phyloP scores from a whole-genome alignment of 2,797 vertebrate genomes.

The Sebastolobus altivelis region DNA sequence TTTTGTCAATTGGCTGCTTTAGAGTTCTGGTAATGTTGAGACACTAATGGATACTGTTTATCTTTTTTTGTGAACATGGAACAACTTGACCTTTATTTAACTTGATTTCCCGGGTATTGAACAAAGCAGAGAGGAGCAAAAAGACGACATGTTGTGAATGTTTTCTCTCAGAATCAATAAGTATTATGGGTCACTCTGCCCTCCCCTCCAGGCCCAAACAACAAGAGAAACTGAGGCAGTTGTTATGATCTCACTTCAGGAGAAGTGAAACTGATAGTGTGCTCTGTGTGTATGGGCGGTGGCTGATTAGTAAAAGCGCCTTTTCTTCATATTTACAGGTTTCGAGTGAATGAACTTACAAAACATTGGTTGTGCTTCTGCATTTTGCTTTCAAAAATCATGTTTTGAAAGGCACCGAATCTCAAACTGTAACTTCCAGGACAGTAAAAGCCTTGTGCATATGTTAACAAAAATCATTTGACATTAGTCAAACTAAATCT shows the following conservation, averaged over 20 bases:
- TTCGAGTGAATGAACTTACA: neutral
- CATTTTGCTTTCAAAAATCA: neutral
- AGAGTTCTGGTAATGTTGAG: neutral
- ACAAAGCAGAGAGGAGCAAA: slow-evolving; percentile 28
- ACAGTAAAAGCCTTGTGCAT: neutral
- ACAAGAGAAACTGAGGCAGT: neutral
- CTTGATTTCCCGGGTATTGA: slow-evolving; percentile 42
- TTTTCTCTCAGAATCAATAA: slow-evolving; percentile 47
- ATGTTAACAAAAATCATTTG: neutral
- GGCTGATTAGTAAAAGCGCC: neutral
- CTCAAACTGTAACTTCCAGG: neutral
- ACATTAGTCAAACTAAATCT: neutral
- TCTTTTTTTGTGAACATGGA: slow-evolving; percentile 1
- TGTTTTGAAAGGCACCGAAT: neutral
- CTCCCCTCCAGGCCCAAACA: slow-evolving; percentile 15
- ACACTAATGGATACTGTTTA: neutral
- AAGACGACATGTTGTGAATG: slow-evolving; percentile 27
- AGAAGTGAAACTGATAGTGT: slow-evolving; percentile 23
- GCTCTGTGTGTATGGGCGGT: neutral
- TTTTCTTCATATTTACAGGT: neutral
- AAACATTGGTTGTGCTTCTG: neutral
- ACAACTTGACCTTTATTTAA: slow-evolving; percentile 51
- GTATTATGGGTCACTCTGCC: slow-evolving; percentile 13
- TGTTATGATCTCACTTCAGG: neutral
- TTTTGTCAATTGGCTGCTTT: neutral